Base-by-base conservation (phyloP, 2,888 invertebrate species). In the Dysmachus trigonus region DNA sequence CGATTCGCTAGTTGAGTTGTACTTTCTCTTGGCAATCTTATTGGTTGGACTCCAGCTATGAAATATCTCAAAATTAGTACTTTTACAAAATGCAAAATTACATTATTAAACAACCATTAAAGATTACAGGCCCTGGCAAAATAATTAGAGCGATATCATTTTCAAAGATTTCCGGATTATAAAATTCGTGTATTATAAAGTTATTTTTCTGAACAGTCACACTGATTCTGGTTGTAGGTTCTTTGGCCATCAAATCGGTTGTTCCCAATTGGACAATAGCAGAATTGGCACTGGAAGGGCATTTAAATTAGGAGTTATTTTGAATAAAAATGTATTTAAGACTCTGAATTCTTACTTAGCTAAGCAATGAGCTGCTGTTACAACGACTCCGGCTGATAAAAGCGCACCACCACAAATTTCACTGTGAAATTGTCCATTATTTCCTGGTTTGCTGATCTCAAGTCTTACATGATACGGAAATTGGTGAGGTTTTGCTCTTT, bases 401-500 rank as follows among this genome's bases (percentile, higher is more conserved):
- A 87, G 38, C 6, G 86, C 71, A 53, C 86, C 87, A 22, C 87
- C 87, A 53, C 87, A 87, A 73, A 84, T 77, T 13, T 33, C 31
- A 18, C 51, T 30, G 31, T 4, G 0, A 72, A 4, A n/a, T 31
- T 22, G 8, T 27, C 62, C 62, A 62, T 22, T 13, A 15, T 15
- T 27, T 62, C 1, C 27, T 62, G 27, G 22, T 22, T 62, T 62
- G 27, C 27, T 18, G 27, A 62, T 27, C 4, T 62, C 27, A 3
- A 73, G 31, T 33, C 73, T 31, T 13, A 18, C 73, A 1, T 15
- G 6, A n/a, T 91, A 91, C 76, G 92, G 91, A 83, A 92, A 91
- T 41, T 89, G 88, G 76, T 90, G 88, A 0, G 90, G 90, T 86
- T 89, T 88, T 5, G 91, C 91, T 27, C 90, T 90, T 86, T 89